phyloP scores from a whole-genome alignment of 1,140 invertebrate species.

The Cotesia chilonis region DNA sequence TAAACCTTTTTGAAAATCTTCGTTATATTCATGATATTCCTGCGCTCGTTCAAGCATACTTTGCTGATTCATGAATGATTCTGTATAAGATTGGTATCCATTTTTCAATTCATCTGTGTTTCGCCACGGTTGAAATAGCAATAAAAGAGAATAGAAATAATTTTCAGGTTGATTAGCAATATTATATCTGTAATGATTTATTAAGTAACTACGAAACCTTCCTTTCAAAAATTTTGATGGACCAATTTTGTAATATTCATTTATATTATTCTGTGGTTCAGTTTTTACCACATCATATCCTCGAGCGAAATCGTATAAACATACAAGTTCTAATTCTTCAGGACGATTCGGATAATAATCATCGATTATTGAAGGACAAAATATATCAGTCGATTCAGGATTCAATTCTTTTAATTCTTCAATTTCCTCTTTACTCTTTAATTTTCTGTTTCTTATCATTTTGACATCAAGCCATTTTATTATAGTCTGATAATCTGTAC shows the following conservation, averaged over 20 bases:
- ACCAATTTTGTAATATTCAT: neutral
- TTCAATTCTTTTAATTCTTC: neutral
- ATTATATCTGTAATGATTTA: neutral
- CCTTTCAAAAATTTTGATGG: conserved; percentile 28
- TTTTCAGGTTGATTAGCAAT: neutral
- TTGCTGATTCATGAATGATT: conserved; percentile 19
- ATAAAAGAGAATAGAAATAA: neutral
- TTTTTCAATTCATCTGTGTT: conserved; percentile 4
- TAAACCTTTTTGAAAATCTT: too few relatives aligned
- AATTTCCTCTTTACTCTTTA: neutral
- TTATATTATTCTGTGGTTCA: neutral
- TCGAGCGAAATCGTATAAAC: neutral
- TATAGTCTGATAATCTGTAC: conserved; percentile 8
- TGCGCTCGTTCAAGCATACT: too few relatives aligned
- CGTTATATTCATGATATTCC: too few relatives aligned
- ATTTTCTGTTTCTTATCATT: conserved; percentile 11
- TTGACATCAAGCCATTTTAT: conserved; percentile 12
- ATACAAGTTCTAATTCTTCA: neutral
- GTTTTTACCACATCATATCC: neutral
- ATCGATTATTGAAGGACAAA: conserved; percentile 20
- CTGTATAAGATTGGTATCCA: conserved; percentile 18
- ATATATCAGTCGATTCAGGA: conserved; percentile 18
- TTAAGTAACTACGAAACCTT: neutral
- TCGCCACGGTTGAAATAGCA: conserved; percentile 2
- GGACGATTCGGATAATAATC: neutral